phyloP scores from a whole-genome alignment of 2,888 invertebrate genomes.

The Patella caerulea region DNA sequence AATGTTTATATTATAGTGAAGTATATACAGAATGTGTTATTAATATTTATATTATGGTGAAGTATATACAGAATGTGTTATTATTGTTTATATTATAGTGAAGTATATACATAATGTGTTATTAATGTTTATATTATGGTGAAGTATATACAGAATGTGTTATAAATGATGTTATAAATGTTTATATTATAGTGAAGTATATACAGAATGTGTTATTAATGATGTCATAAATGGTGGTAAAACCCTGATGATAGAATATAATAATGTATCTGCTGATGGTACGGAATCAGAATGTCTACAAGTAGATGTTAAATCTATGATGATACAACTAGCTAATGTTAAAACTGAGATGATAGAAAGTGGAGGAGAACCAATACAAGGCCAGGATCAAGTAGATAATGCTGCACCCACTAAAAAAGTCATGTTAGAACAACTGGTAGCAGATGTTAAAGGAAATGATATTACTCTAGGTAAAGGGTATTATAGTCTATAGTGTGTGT shows the following conservation, averaged over 20 bases:
- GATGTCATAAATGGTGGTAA: conserved; percentile 46
- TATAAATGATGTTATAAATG: neutral
- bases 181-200: conserved; percentile 34
- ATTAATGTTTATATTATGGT: conserved; percentile 20
- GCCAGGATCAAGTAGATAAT: neutral
- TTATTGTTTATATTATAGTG: too few species aligned
- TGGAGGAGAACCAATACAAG: neutral
- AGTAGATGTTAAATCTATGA: neutral
- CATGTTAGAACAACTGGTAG: neutral
- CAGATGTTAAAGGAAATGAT: neutral
- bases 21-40: conserved; percentile 54
- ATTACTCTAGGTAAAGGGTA: neutral
- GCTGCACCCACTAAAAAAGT: neutral
- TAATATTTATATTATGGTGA: conserved; percentile 21
- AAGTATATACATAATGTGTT: neutral
- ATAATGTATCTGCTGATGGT: conserved; percentile 29
- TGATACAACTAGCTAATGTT: neutral
- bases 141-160: conserved; percentile 45
- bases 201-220: conserved; percentile 54
- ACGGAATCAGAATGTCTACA: neutral
- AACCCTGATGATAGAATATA: conserved; percentile 46
- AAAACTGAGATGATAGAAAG: neutral
- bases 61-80: too few species aligned
- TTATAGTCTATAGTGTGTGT: neutral
- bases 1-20: conserved; percentile 28